These are phyloP conservation scores for Pteronura brasiliensis DNA, from an alignment of 2,113 vertebrate genomes.

Conservation along the genomic window DNA sequence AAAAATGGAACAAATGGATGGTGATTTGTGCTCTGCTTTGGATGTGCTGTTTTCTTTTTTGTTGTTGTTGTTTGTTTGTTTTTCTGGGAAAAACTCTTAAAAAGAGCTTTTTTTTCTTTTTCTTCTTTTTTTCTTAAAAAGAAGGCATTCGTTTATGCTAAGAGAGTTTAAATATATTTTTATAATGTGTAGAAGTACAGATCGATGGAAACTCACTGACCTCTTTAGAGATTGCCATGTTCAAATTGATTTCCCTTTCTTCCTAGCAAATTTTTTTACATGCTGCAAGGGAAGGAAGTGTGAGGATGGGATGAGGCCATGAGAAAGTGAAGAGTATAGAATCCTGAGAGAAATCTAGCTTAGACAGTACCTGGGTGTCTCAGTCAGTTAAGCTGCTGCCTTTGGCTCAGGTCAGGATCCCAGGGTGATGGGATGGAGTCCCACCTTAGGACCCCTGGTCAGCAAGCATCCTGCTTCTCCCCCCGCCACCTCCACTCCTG, in stretches of 20 bases:
- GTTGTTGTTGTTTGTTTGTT: neutral
- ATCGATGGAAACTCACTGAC: neutral
- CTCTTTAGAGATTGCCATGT: neutral
- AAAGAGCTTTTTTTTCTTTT: no score
- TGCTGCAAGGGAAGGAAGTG: neutral
- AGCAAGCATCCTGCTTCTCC: no score
- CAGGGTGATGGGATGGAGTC: no score
- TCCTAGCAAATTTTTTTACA: neutral
- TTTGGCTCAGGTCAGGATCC: neutral
- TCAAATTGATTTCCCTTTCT: neutral
- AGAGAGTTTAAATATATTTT: conserved; percentile 4
- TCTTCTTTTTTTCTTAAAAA: no score
- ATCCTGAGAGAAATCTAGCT: neutral
- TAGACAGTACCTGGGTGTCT: neutral
- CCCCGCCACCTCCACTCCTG: no score
- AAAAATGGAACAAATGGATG: neutral
- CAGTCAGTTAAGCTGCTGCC: neutral
- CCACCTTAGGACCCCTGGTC: no score
- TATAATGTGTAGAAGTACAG: neutral
- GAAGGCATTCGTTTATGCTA: neutral
- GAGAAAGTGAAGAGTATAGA: neutral
- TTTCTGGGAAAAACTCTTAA: neutral
- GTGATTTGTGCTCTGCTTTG: neutral
- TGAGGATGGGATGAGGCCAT: neutral
- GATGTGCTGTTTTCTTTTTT: neutral